phyloP scores from a whole-genome alignment of 2,113 vertebrate species.

The Oophaga pumilio region DNA sequence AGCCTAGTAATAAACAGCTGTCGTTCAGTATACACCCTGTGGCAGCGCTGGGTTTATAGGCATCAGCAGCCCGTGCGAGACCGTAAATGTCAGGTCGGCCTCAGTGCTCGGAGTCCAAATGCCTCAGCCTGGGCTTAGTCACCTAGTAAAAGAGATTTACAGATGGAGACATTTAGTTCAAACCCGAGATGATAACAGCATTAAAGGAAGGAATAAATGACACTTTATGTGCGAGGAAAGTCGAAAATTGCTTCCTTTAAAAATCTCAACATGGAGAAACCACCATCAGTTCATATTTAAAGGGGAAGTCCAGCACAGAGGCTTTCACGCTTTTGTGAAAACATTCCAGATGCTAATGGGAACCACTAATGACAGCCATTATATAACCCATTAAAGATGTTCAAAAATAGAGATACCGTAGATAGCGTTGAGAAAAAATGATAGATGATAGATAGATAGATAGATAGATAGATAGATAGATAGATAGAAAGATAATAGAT shows the following conservation, averaged over 20 bases:
- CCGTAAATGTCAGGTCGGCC: conserved; percentile 44
- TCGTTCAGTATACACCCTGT: conserved; percentile 6
- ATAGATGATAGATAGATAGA: too few species aligned
- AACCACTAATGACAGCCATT: too few species aligned
- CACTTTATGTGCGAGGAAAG: conserved; percentile 13
- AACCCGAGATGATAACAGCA: conserved; percentile 28
- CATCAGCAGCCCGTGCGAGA: conserved; percentile 35
- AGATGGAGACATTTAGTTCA: conserved; percentile 45
- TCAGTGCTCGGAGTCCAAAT: background rate
- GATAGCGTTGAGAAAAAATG: too few species aligned
- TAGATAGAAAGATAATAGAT: too few species aligned
- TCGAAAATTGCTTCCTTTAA: conserved; percentile 11
- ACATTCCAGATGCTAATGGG: too few species aligned
- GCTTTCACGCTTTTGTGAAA: too few species aligned
- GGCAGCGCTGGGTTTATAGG: conserved; percentile 31
- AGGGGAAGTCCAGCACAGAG: background rate
- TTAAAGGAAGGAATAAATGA: conserved; percentile 22
- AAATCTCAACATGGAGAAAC: background rate
- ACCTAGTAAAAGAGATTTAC: conserved; percentile 54
- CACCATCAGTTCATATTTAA: background rate
- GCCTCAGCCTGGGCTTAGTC: conserved; percentile 24
- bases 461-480: too few species aligned
- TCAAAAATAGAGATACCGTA: too few species aligned
- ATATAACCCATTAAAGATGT: too few species aligned
- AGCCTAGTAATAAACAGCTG: conserved; percentile 23